Conservation (phyloP, 2,113 vertebrate species). For the Leptobrachium leishanense region DNA sequence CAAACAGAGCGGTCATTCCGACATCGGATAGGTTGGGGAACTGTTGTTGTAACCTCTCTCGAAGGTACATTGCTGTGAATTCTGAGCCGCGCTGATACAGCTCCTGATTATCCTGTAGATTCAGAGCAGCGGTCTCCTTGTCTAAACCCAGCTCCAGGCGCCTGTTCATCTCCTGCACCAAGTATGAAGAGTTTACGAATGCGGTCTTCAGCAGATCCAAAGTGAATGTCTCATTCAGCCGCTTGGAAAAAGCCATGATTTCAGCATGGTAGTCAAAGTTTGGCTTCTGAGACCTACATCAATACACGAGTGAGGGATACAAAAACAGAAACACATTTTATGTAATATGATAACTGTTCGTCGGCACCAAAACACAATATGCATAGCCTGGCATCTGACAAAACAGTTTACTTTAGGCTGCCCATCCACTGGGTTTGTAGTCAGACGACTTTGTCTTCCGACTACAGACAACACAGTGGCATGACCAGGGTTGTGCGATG, state of each 20-base stretch:
- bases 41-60: conserved; percentile 66
- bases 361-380: background rate
- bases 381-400: too few relatives aligned
- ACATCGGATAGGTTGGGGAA: conserved; percentile 71
- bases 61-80: conserved; percentile 73
- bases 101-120: conserved; percentile 74
- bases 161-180: conserved; percentile 75
- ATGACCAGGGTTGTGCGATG: too few relatives aligned
- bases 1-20: conserved; percentile 70
- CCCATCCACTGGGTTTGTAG: too few relatives aligned
- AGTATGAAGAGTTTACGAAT: conserved; percentile 83
- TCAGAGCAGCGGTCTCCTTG: conserved; percentile 65
- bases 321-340: background rate
- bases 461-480: too few relatives aligned
- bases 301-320: background rate
- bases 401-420: too few relatives aligned
- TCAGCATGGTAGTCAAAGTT: conserved; percentile 95
- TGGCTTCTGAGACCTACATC: conserved; percentile 79
- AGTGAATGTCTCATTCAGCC: conserved; percentile 81
- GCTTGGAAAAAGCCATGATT: conserved; percentile 80
- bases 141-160: conserved; percentile 74
- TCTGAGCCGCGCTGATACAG: conserved; percentile 69
- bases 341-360: background rate
- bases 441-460: too few relatives aligned
- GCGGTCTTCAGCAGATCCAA: conserved; percentile 83